These are phyloP conservation scores for Phaenicophaeus curvirostris DNA, from an alignment of 2,797 vertebrate genomes.

Conservation along the genomic window DNA sequence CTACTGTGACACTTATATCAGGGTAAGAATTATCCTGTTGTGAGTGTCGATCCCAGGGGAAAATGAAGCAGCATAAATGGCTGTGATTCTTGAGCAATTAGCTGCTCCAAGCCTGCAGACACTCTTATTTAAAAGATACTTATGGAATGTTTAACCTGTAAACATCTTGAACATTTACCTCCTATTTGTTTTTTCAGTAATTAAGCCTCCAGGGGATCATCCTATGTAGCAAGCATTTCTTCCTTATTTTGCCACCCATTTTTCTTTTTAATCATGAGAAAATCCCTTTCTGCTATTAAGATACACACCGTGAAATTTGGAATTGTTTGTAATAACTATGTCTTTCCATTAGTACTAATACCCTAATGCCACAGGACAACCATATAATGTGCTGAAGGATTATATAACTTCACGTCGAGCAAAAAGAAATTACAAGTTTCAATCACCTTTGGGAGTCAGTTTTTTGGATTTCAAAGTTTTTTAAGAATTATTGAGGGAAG, in stretches of 20 bases:
- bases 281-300: slow-evolving; percentile 75
- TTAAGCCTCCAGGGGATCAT: slow-evolving; percentile 66
- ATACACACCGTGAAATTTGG: slow-evolving; percentile 61
- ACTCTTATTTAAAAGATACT: slow-evolving; percentile 50
- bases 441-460: slow-evolving; percentile 19
- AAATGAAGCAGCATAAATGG: slow-evolving; percentile 65
- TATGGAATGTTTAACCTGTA: slow-evolving; percentile 74
- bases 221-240: slow-evolving; percentile 54
- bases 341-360: slow-evolving; percentile 59
- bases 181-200: slow-evolving; percentile 65
- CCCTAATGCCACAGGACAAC: slow-evolving; percentile 61
- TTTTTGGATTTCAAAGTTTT: slow-evolving; percentile 20
- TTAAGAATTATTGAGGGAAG: background rate
- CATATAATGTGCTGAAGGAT: slow-evolving; percentile 48
- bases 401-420: slow-evolving; percentile 57
- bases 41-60: slow-evolving; percentile 67
- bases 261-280: slow-evolving; percentile 69
- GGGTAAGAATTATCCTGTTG: slow-evolving; percentile 77
- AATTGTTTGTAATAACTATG: slow-evolving; percentile 57
- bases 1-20: slow-evolving; percentile 74
- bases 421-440: slow-evolving; percentile 61
- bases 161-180: slow-evolving; percentile 65
- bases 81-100: slow-evolving; percentile 72
- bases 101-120: slow-evolving; percentile 53
- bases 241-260: slow-evolving; percentile 52